Percentiles rank a stretch among this genome's conserved stretches.
Conservation (phyloP, 2,888 invertebrate species). For the Pseudolycoriella hygida region DNA sequence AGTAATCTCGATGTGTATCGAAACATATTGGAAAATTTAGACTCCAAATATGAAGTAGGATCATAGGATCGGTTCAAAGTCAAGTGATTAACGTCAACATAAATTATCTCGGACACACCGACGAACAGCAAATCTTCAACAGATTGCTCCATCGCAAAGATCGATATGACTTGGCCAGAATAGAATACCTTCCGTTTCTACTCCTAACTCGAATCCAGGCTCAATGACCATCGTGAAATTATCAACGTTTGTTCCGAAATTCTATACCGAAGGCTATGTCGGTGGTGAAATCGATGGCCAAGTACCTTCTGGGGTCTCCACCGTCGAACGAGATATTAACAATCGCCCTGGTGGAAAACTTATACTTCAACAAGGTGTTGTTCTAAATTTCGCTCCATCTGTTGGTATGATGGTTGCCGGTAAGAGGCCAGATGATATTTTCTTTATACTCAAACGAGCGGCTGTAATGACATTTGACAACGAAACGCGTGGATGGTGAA, state of each 20-base stretch:
- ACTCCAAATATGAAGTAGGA: too few relatives aligned
- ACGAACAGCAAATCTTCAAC: too few relatives aligned
- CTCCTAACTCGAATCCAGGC: constrained; percentile 74
- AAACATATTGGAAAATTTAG: too few relatives aligned
- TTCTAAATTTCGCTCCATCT: too few relatives aligned
- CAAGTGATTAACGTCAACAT: constrained; percentile 81
- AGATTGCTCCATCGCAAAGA: too few relatives aligned
- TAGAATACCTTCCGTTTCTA: too few relatives aligned
- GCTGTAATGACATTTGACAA: constrained; percentile 45
- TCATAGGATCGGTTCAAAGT: constrained; percentile 88
- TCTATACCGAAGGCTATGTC: constrained; percentile 47
- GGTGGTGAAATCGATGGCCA: constrained; percentile 90
- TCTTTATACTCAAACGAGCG: constrained; percentile 63
- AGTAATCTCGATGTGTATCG: constrained; percentile 75
- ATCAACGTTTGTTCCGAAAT: too few relatives aligned
- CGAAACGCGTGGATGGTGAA: constrained; percentile 39
- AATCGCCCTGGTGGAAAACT: constrained; percentile 85
- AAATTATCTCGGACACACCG: constrained; percentile 78
- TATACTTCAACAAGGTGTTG: constrained; percentile 70
- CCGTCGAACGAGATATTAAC: constrained; percentile 86
- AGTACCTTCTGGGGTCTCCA: constrained; percentile 72
- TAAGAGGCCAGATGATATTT: constrained; percentile 63
- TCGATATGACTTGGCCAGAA: too few relatives aligned
- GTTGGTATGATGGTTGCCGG: constrained; percentile 98
- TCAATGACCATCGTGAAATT: constrained; percentile 72